Base-by-base conservation (phyloP, 2,113 vertebrate genomes). In the Smithornis capensis region DNA sequence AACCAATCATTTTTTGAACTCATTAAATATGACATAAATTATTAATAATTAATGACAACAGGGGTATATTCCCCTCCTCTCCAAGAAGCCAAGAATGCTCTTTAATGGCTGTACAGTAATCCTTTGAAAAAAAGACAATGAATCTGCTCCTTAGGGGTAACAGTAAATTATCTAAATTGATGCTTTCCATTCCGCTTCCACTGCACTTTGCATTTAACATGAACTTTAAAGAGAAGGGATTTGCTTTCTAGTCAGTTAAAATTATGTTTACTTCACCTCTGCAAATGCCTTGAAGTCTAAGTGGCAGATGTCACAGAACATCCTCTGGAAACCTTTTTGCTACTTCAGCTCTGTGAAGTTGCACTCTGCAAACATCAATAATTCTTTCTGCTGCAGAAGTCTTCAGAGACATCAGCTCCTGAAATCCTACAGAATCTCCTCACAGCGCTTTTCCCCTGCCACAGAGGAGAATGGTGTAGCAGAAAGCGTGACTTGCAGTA, bases 11-110 rank as follows among this genome's bases (percentile, higher is more conserved):
- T 92, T 94, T 93, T 50, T 42, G 52, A 91, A 83, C 53, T 92
- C 91, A 82, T 95, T 96, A 95, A 95, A 91, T 73, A 95, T 93
- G 68, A 76, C 70, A 86, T 65, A 14, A 92, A 76, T 92, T 94
- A 92, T 91, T 87, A 96, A 96, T 93, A 95, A 94, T 96, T 94
- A 95, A 94, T 82, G 49, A 53, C 11, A 94, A 85, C 45, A 82
- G 57, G 35, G 50, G 35, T 68, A 77, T 64, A 86, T 87, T 74
- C 37, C 24, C 29, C 55, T 86, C 28, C 65, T 73, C 44, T 52
- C 37, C 13, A 38, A 56, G 71, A 91, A 74, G 29, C 38, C 57
- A 92, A 85, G 70, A 93, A 84, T 78, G 87, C 59, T 94, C 29
- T 91, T 94, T 94, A 94, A 91, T 88, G 93, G 88, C 74, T 81